Conservation (phyloP, 2,113 vertebrate species). For the Eulemur rufifrons region DNA sequence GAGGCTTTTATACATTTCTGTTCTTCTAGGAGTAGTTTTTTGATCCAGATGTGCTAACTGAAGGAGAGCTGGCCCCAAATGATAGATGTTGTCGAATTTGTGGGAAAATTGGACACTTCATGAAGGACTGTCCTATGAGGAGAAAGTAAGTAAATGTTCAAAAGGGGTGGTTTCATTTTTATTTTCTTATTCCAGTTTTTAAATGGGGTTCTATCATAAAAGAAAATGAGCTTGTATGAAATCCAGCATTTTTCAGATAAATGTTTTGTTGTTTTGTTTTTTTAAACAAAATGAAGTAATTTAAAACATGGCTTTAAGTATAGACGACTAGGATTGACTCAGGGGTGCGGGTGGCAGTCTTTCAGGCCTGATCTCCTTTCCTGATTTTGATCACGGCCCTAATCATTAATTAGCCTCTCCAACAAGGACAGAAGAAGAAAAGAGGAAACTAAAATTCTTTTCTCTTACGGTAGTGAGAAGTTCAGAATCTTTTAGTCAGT, state of each 20-base stretch:
- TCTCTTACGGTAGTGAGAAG: too few relatives aligned
- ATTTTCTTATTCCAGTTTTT: conserved; percentile 25
- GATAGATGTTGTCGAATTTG: conserved; percentile 97
- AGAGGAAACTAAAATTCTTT: too few relatives aligned
- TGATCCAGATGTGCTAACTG: conserved; percentile 93
- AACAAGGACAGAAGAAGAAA: too few relatives aligned
- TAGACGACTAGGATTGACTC: too few relatives aligned
- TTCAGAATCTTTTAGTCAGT: too few relatives aligned
- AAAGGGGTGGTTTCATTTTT: not conserved
- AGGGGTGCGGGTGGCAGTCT: too few relatives aligned
- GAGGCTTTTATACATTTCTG: conserved; percentile 2
- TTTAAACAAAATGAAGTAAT: too few relatives aligned
- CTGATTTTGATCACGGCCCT: too few relatives aligned
- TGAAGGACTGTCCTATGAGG: conserved; percentile 96
- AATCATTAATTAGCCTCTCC: too few relatives aligned
- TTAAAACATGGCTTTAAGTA: too few relatives aligned
- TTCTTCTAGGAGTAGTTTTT: conserved; percentile 94
- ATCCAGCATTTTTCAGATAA: conserved; percentile 21
- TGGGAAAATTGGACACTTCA: conserved; percentile 97
- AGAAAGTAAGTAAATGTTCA: conserved; percentile 87
- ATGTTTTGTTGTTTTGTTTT: not conserved
- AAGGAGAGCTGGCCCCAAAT: too few relatives aligned
- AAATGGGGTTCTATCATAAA: not conserved
- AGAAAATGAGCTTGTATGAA: conserved; percentile 37
- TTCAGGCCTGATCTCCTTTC: too few relatives aligned